Base-by-base conservation (phyloP, 2,797 vertebrate species). In the Apogon talboti region DNA sequence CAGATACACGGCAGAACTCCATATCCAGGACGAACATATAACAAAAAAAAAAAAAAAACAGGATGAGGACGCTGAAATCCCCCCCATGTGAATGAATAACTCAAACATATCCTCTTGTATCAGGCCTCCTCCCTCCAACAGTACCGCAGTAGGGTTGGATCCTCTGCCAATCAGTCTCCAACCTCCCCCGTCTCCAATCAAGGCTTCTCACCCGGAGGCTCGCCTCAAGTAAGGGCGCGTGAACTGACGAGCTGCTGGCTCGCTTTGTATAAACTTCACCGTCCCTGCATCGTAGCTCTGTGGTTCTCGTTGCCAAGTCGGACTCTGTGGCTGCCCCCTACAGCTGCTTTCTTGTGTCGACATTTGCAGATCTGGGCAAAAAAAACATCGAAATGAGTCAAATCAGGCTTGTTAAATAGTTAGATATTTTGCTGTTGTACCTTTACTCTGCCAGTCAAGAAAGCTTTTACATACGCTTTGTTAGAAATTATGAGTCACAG, bases 181-280 rank as follows among this genome's bases (percentile, higher is more conserved):
- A 98, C 96, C 83, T 98, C 96, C 87, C 96, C 96, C 46, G 95
- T 96, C 95, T 98, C 96, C 96, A 97, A 96, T 94, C 96, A 97
- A 95, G 96, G 95, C 92, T 98, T 98, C 95, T 98, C 96, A 88
- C 96, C 96, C 0, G 96, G 96, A 92, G 96, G 94, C 92, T 98
- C 96, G 90, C 96, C 96, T 82, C 96, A 98, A 95, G 96, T 98
- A 96, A 97, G 96, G 95, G 92, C 90, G 87, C 74, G 80, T 82
- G 79, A 76, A 67, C 57, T 30, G n/a, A 56, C 2, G 64, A 74
- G 79, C 75, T 4, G 53, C 46, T 54, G 78, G 66, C 69, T 77
- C 43, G 2, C 51, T 82, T 56, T 85, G 74, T 81, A 11, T 79
- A 55, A 78, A 80, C 79, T 19, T 78, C 70, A 75, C 66, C 73